Base-by-base conservation (phyloP, 2,888 invertebrate genomes). In the Dasysyrphus albostriatus region DNA sequence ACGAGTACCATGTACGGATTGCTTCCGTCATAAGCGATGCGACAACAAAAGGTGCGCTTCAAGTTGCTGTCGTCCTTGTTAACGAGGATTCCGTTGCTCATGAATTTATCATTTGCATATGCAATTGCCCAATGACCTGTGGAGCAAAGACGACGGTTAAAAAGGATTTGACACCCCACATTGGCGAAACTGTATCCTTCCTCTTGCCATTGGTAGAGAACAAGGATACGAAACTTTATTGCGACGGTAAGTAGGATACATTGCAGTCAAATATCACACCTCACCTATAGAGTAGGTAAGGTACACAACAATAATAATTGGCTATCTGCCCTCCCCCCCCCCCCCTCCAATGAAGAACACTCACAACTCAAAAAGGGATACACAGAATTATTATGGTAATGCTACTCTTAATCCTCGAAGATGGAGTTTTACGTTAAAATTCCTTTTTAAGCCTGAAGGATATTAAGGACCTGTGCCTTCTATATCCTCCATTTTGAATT, bases 1-100 rank as follows among this genome's bases (percentile, higher is more conserved):
- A 90, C 34, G 42, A 63, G 10, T 85, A 89, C 9, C 89, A 87
- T 32, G 89, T 90, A 1, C 90, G 90, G 54, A 90, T 92, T 10
- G 85, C 89, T 2, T 88, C 85, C 84, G 89, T 92, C 56, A 74
- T 91, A 10, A 90, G 89, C 19, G 92, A 92, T 83, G 91, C 90
- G 6, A 91, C 91, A 2, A 90, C 89, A n/a, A 89, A 87, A 63
- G 90, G 91, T 80, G 89, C 90, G 0, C 88, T 92, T 14, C 89
- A 91, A 88, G 88, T 91, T 44, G 89, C 88, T 1, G 88, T 90
- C 0, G 89, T 90, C 59, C 75, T 91, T 5, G 89, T 91, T 4
- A 92, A 91, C 83, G 89, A 91, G 39, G 90, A 90, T 5, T 70
- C 84, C 1, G 70, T 88, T 0, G 54, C 88, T 0, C 87, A 89